phyloP scores from a whole-genome alignment of 2,888 invertebrate species.

The Boloria euphrosyne region DNA sequence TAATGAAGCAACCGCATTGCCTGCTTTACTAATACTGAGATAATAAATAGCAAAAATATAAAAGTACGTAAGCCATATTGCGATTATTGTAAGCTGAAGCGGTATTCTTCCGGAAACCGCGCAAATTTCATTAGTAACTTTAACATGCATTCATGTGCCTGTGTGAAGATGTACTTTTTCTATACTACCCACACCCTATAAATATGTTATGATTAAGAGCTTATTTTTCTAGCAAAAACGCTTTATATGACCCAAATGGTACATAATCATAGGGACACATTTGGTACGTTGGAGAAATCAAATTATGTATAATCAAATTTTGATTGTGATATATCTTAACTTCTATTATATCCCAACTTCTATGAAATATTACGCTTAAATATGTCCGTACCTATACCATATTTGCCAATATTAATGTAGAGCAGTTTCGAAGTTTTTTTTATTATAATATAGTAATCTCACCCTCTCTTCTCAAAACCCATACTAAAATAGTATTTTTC shows the following conservation, averaged over 20 bases:
- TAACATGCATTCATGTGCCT: background rate
- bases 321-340: no score
- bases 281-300: no score
- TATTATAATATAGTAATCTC: no score
- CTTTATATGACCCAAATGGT: background rate
- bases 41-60: conserved; percentile 20
- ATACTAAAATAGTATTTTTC: no score
- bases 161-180: background rate
- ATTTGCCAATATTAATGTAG: no score
- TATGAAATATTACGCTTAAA: no score
- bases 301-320: no score
- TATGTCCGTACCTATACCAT: no score
- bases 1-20: conserved; percentile 1
- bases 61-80: conserved; percentile 8
- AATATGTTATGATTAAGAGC: conserved; percentile 10
- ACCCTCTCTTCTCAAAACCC: no score
- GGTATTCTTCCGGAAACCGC: conserved; percentile 13
- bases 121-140: conserved; percentile 18
- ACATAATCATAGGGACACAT: no score
- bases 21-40: conserved; percentile 11
- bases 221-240: background rate
- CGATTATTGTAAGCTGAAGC: conserved; percentile 12
- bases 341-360: no score
- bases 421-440: no score
- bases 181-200: conserved; percentile 1